Evolutionary conservation across 2,797 vertebrate genomes (phyloP).

Genomic region (Loris lydekkerianus): DNA sequence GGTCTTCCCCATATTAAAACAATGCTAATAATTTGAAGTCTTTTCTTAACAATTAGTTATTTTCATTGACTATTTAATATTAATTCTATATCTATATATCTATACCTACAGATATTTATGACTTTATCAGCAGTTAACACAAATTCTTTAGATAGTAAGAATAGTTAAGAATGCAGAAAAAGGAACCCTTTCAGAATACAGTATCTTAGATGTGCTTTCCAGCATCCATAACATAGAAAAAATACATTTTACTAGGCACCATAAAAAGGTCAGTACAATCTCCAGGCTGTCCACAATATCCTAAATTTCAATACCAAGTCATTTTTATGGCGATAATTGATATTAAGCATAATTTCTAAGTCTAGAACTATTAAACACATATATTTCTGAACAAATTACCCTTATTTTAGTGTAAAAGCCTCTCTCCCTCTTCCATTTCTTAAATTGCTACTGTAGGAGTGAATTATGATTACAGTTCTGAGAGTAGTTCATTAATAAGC

Average conservation of each 20-base stretch:
- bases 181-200: background rate
- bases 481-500: slow-evolving; percentile 23
- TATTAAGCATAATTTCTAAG: slow-evolving; percentile 55
- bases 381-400: slow-evolving; percentile 34
- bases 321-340: slow-evolving; percentile 18
- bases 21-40: slow-evolving; percentile 22
- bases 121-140: slow-evolving; percentile 39
- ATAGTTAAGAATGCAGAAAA: slow-evolving; percentile 46
- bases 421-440: slow-evolving; percentile 30
- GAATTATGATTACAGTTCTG: background rate
- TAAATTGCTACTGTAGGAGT: background rate
- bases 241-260: background rate
- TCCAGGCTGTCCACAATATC: background rate
- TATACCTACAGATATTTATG: background rate
- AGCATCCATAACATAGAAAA: slow-evolving; percentile 15
- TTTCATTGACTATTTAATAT: slow-evolving; percentile 33
- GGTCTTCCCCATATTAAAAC: slow-evolving; percentile 43
- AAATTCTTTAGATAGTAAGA: slow-evolving; percentile 46
- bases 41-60: slow-evolving; percentile 62
- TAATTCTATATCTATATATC: background rate
- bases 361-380: background rate
- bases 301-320: slow-evolving; percentile 55
- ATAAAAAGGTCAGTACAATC: background rate
- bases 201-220: slow-evolving; percentile 31
- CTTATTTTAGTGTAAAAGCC: slow-evolving; percentile 66